These are phyloP conservation scores for Peromyscus aztecus DNA, from an alignment of 2,797 vertebrate species.

Conservation along the genomic window DNA sequence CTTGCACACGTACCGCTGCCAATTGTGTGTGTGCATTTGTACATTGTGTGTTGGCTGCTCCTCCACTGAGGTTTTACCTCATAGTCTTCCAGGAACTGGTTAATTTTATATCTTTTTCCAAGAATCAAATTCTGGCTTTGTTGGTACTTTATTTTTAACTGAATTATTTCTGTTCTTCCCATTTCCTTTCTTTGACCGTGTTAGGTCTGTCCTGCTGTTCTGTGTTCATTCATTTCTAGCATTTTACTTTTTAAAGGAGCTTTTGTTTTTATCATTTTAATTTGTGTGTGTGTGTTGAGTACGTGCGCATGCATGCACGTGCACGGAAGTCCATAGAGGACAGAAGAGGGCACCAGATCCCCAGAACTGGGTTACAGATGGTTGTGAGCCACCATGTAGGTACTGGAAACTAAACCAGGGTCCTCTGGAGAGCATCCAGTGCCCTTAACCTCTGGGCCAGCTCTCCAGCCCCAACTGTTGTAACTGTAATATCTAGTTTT, in stretches of 20 bases:
- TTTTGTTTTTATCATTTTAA: background rate
- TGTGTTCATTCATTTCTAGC: background rate
- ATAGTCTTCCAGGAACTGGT: background rate
- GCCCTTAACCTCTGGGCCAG: background rate
- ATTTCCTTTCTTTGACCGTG: background rate
- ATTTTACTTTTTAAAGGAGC: background rate
- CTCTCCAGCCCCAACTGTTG: background rate
- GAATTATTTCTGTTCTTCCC: background rate
- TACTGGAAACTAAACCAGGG: background rate
- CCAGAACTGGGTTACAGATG: background rate
- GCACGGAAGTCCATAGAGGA: background rate
- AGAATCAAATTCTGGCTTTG: background rate
- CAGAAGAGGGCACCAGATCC: background rate
- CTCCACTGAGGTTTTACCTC: background rate
- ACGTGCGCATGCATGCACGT: no score
- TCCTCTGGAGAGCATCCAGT: background rate
- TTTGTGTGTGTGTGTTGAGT: background rate
- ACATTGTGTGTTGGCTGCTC: background rate
- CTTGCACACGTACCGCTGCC: rapidly evolving
- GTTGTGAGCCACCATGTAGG: background rate
- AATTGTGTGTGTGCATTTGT: background rate
- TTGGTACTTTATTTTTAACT: background rate
- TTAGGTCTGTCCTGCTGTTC: background rate
- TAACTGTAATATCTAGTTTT: background rate
- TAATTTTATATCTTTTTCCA: background rate